Evolutionary conservation across 2,797 vertebrate species (phyloP).

Genomic region (Anniella stebbinsi): DNA sequence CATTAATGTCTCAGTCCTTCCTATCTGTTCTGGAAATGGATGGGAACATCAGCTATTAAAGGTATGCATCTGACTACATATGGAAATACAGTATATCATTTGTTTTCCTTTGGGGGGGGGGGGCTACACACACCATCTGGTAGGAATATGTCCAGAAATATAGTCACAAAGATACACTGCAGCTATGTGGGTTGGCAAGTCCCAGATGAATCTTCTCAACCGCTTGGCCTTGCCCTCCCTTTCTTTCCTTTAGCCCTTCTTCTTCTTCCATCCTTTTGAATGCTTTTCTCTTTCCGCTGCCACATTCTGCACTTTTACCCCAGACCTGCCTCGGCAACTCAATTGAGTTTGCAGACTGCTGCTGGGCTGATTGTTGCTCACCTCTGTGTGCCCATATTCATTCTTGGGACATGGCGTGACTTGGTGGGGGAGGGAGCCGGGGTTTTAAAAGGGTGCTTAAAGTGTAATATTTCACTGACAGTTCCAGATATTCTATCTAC

Average conservation of each 20-base stretch:
- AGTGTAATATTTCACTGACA: too few species aligned
- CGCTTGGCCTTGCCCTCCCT: too few species aligned
- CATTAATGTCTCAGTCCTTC: not conserved
- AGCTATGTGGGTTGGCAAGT: not conserved
- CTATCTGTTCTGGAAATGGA: not conserved
- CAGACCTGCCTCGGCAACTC: not conserved
- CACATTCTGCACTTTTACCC: not conserved
- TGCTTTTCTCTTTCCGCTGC: too few species aligned
- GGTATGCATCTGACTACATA: not conserved
- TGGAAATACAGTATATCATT: too few species aligned
- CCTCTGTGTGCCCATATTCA: not conserved
- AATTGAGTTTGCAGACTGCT: too few species aligned
- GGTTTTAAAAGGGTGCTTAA: not conserved
- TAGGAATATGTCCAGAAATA: not conserved
- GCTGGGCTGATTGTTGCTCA: not conserved
- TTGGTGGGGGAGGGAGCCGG: not conserved
- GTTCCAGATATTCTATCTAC: not conserved
- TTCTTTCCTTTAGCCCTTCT: not conserved
- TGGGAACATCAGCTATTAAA: not conserved
- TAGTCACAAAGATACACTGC: not conserved
- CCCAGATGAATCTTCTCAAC: not conserved
- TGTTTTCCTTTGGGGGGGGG: too few species aligned
- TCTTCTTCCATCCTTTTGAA: not conserved
- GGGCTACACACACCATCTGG: not conserved
- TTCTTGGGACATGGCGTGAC: not conserved